Evolutionary conservation across 2,113 vertebrate species (phyloP).

Genomic region (Proteles cristata): DNA sequence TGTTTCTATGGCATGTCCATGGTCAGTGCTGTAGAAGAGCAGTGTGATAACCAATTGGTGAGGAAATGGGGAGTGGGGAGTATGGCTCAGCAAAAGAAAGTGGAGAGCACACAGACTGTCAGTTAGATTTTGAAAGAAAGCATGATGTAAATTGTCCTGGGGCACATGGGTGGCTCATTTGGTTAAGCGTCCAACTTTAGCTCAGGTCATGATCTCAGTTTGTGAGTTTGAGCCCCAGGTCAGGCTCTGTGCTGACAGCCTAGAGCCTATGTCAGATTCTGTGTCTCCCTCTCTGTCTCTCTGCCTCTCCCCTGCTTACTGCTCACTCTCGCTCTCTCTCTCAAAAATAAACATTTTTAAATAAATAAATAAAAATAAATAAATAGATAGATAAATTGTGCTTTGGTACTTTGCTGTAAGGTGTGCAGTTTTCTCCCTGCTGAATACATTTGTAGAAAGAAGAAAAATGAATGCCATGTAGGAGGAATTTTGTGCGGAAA

Average conservation of each 20-base stretch:
- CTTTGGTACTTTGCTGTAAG: neutral
- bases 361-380: no score
- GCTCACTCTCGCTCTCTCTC: no score
- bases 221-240: no score
- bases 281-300: no score
- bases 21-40: neutral
- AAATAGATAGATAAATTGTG: neutral
- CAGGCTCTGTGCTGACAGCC: no score
- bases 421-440: constrained; percentile 64
- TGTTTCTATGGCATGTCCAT: neutral
- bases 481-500: constrained; percentile 85
- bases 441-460: constrained; percentile 82
- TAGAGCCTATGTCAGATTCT: no score
- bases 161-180: no score
- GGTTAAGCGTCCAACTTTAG: no score
- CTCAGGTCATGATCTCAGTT: no score
- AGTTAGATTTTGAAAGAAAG: neutral
- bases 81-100: neutral
- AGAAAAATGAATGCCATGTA: constrained; percentile 83
- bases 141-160: no score
- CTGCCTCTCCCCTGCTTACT: no score
- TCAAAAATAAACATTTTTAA: no score
- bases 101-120: neutral
- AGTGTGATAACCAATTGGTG: neutral
- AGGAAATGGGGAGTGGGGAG: neutral